Conservation (phyloP, 1,140 invertebrate genomes). For the Latrodectus geometricus region DNA sequence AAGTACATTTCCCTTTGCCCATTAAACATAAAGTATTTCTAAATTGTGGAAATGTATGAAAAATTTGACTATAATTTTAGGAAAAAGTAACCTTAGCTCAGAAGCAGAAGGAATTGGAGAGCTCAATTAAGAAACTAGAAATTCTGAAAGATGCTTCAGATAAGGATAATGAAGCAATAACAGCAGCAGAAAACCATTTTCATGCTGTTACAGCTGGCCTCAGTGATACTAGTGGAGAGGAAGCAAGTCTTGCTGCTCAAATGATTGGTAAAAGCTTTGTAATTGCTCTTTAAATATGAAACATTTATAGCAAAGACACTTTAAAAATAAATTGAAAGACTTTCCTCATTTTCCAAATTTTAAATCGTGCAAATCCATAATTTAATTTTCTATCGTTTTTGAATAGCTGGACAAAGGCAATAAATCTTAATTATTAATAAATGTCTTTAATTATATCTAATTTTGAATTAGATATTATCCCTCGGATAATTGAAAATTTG, state of each 20-base stretch:
- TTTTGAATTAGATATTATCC: too few species aligned
- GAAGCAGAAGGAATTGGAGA: slow-evolving; percentile 78
- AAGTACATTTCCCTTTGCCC: too few species aligned
- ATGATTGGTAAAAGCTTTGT: slow-evolving; percentile 77
- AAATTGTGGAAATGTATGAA: too few species aligned
- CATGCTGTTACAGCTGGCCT: slow-evolving; percentile 87
- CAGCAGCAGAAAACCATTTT: slow-evolving; percentile 81
- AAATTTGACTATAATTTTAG: slow-evolving; percentile 58
- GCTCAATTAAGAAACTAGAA: slow-evolving; percentile 78
- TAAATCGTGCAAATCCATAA: neutral
- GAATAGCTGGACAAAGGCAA: neutral
- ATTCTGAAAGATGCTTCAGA: slow-evolving; percentile 78
- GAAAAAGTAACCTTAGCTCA: slow-evolving; percentile 77
- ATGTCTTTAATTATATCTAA: too few species aligned
- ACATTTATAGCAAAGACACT: neutral
- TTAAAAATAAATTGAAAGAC: neutral
- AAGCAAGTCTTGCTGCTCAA: slow-evolving; percentile 89
- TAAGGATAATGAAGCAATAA: slow-evolving; percentile 77
- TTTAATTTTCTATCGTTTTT: neutral
- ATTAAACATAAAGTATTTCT: too few species aligned
- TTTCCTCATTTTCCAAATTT: neutral
- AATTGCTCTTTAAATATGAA: neutral
- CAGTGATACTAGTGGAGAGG: slow-evolving; percentile 82
- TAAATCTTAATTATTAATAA: neutral
- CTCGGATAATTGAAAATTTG: too few species aligned